A percentile compares a stretch with the other conserved stretches of the same genome.
These are phyloP conservation scores for Lutjanus erythropterus DNA, from an alignment of 2,113 vertebrate genomes.

Conservation along the genomic window DNA sequence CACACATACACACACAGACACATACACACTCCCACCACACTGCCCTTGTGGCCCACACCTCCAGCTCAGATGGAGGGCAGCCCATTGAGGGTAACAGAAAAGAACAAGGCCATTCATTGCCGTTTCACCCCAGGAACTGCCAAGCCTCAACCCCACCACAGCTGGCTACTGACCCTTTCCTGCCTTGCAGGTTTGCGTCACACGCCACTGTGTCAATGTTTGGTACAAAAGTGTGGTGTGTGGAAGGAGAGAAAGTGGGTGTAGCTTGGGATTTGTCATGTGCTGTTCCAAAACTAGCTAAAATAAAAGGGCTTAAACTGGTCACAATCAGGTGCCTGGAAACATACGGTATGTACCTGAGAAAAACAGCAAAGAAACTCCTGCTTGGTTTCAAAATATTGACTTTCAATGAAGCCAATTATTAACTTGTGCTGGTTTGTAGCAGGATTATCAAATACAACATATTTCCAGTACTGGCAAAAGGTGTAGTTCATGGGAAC, in stretches of 20 bases:
- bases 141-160: constrained; percentile 70
- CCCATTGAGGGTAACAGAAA: constrained; percentile 58
- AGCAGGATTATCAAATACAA: constrained; percentile 5
- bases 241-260: constrained; percentile 49
- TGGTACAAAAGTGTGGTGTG: constrained; percentile 47
- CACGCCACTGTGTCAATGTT: constrained; percentile 66
- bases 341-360: constrained; percentile 34
- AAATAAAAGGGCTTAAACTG: constrained; percentile 54
- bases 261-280: constrained; percentile 49
- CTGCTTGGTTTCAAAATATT: constrained; percentile 52
- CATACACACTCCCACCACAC: constrained; percentile 37
- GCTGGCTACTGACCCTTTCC: constrained; percentile 68
- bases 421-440: constrained; percentile 19
- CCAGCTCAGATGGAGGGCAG: constrained; percentile 57
- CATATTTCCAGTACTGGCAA: constrained; percentile 29
- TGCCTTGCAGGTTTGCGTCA: constrained; percentile 65
- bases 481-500: constrained; percentile 19
- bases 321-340: constrained; percentile 54
- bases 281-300: constrained; percentile 64
- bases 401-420: constrained; percentile 45
- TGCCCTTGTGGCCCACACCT: constrained; percentile 59
- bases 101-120: constrained; percentile 81
- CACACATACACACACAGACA: constrained; percentile 31
- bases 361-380: constrained; percentile 34
- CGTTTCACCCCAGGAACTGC: constrained; percentile 65